Percentiles rank a stretch among this genome's conserved stretches.
phyloP scores from a whole-genome alignment of 2,113 vertebrate species.

The Podiceps cristatus region DNA sequence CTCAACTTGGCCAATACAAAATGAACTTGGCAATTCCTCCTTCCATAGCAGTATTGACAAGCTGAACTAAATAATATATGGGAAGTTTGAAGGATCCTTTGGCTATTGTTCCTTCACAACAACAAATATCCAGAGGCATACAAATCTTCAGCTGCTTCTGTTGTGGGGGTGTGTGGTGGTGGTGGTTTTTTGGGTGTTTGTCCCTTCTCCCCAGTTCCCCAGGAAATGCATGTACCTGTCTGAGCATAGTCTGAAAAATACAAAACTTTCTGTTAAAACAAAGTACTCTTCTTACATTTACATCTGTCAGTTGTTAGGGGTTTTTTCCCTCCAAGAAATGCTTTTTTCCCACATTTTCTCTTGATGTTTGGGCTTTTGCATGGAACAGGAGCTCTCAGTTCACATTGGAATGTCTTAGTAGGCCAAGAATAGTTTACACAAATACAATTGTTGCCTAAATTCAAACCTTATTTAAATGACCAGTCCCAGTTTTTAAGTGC shows the following conservation, averaged over 20 bases:
- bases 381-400: neutral
- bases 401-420: neutral
- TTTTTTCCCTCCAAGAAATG: neutral
- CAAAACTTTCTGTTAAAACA: neutral
- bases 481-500: neutral
- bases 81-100: neutral
- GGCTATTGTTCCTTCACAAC: neutral
- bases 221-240: neutral
- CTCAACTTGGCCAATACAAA: neutral
- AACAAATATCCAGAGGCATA: neutral
- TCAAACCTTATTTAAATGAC: neutral
- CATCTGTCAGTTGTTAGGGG: neutral
- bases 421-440: neutral
- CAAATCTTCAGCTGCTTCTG: neutral
- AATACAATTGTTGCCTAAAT: neutral
- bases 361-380: neutral
- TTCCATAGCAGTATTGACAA: neutral
- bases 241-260: neutral
- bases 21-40: neutral
- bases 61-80: neutral
- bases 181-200: no score
- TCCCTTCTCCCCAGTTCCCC: neutral
- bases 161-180: neutral
- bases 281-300: neutral
- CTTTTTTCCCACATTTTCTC: neutral